Evolutionary conservation across 2,113 vertebrate species (phyloP), one percentile per base, ranked within the genome.

Genomic region (Heterochromis multidens): DNA sequence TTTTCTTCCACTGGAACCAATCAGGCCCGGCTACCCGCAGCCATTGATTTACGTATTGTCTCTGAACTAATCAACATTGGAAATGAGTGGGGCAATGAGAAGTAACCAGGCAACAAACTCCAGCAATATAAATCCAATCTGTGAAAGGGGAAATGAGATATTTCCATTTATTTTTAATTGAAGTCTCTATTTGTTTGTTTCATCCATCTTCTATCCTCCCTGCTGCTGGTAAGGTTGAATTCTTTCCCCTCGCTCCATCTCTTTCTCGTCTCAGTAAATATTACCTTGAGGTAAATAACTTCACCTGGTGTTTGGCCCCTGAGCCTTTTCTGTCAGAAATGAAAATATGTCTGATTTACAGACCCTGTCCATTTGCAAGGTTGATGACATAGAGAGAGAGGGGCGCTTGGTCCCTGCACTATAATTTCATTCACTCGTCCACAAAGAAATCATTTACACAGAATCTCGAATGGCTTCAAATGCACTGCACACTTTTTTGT

Each of bases 81-180:
- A 94, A 94, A 95, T 74, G 91, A 94, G 74, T 52, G 67, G 80
- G 83, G 85, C 90, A 92, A 94, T 90, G 90, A 94, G 85, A 89
- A 85, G 93, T 94, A 91, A 90, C 93, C 90, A 91, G 91, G 91
- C 92, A 92, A 91, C 91, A 87, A 88, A 93, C 89, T 84, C 87
- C 1, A 9, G 88, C 91, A 93, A 93, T 88, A 92, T 88, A 91
- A 94, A 94, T 93, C 91, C 89, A 95, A 92, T 95, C 91, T 94
- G 87, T 63, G 86, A 82, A 80, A 86, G 79, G 84, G 90, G 90
- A 96, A 95, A 95, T 95, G 25, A 94, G 93, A 94, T 89, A 92
- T 94, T 95, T 93, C 90, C 87, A 91, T 96, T 95, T 93, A 72
- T 92, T 93, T 92, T 91, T 94, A 95, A 95, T 95, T 95, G 91